These are phyloP conservation scores for Drosophila ercepeae DNA, from an alignment of 1,140 invertebrate genomes.

Conservation along the genomic window DNA sequence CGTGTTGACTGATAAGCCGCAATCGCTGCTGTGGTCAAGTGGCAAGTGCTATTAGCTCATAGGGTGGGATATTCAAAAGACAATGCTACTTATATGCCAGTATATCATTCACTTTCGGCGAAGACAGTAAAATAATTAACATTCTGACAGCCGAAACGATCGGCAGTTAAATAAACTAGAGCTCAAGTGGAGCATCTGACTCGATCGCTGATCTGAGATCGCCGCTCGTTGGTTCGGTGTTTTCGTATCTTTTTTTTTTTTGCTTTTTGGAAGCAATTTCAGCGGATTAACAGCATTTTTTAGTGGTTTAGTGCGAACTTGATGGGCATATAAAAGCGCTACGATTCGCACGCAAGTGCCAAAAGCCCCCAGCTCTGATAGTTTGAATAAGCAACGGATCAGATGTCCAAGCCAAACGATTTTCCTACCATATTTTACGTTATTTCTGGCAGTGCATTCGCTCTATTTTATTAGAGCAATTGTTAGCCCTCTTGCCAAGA, in stretches of 20 bases:
- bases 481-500: neutral
- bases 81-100: conserved; percentile 10
- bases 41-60: no score
- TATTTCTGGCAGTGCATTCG: neutral
- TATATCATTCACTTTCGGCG: conserved; percentile 13
- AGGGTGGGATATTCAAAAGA: neutral
- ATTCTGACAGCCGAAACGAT: conserved; percentile 51
- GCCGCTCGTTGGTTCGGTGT: conserved; percentile 17
- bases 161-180: conserved; percentile 16
- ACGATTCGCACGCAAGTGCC: conserved; percentile 54
- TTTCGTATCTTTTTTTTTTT: neutral
- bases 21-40: conserved; percentile 36
- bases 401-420: neutral
- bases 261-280: conserved; percentile 38
- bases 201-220: conserved; percentile 20
- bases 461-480: neutral
- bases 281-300: conserved; percentile 63
- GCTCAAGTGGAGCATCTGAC: conserved; percentile 64
- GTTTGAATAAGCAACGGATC: conserved; percentile 7
- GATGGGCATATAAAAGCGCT: conserved; percentile 56
- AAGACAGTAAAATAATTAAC: conserved; percentile 52
- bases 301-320: conserved; percentile 76
- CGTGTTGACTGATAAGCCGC: conserved; percentile 41
- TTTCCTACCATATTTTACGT: neutral
- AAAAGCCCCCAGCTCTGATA: conserved; percentile 42